Conservation (phyloP, 2,888 invertebrate species). For the Anticlea derivata region DNA sequence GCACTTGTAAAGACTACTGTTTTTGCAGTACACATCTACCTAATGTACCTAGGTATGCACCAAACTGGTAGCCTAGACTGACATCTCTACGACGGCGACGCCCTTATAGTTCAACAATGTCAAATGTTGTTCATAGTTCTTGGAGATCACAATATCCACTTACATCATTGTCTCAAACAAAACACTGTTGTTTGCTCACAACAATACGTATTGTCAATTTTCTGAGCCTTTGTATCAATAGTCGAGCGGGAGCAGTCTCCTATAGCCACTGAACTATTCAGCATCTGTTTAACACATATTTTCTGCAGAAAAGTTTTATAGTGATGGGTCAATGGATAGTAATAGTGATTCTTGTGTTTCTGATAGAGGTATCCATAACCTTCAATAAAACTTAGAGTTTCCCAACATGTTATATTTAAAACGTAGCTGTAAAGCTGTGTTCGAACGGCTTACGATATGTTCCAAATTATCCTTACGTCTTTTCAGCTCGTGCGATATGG, state of each 20-base stretch:
- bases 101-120: slow-evolving; percentile 8
- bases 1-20: too few relatives aligned
- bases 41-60: too few relatives aligned
- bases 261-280: background rate
- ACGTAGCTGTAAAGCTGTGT: too few relatives aligned
- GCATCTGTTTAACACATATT: background rate
- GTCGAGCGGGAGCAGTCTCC: background rate
- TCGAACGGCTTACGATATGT: too few relatives aligned
- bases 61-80: too few relatives aligned
- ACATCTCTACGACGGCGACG: too few relatives aligned
- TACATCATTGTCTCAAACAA: slow-evolving; percentile 32
- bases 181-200: slow-evolving; percentile 38
- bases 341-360: slow-evolving; percentile 1
- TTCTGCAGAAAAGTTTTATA: background rate
- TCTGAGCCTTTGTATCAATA: slow-evolving; percentile 16
- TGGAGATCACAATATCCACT: slow-evolving; percentile 9
- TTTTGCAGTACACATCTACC: too few relatives aligned
- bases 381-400: slow-evolving; percentile 12
- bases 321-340: slow-evolving; percentile 12
- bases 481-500: too few relatives aligned
- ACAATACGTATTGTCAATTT: slow-evolving; percentile 27
- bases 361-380: slow-evolving; percentile 19
- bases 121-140: slow-evolving; percentile 13
- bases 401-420: too few relatives aligned
- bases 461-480: too few relatives aligned